Evolutionary conservation across 2,888 invertebrate species (phyloP), one percentile per base, ranked within the genome.

Genomic region (Yponomeuta sedellus): DNA sequence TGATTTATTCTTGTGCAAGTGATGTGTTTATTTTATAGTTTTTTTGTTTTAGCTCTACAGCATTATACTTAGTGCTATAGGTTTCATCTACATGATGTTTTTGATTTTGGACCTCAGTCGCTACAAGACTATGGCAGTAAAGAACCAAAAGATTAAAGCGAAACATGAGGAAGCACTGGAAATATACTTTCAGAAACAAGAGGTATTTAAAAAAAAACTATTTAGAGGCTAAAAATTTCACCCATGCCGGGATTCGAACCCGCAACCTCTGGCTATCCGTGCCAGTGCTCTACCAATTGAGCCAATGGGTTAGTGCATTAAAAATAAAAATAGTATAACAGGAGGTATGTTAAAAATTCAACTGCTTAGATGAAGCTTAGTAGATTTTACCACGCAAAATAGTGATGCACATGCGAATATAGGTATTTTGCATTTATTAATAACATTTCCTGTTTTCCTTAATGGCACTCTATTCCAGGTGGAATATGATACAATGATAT

Each of bases 61-160:
- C 68, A 84, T 94, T 40, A 81, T 89, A 67, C 81, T 95, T 62
- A 91, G 93, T 20, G 70, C 83, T 5, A 75, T 94, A 40, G 94
- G 94, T 62, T 87, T 94, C 58, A 19, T 92, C 1, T 95, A 94
- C 80, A 83, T 95, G 56, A 68, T 92, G 25, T 94, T 89, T 74
- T 80, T 95, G 59, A 90, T 94, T 68, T 76, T 92, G 44, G 95
- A 95, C 73, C 94, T 95, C 67, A 83, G 90, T 64, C 77, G 92
- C 66, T 94, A 94, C 73, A 92, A 93, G 72, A 77, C 77, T 0
- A 85, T 85, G 68, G 92, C 88, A 2, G 79, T 88, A 57, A 86
- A 86, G 72, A 88, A 90, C 70, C 81, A 87, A 67, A 89, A 82
- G 74, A 83, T 83, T 2, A 88, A 83, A 76, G 76, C 79, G 1